phyloP scores from a whole-genome alignment of 2,113 vertebrate genomes.

The Willisornis vidua region DNA sequence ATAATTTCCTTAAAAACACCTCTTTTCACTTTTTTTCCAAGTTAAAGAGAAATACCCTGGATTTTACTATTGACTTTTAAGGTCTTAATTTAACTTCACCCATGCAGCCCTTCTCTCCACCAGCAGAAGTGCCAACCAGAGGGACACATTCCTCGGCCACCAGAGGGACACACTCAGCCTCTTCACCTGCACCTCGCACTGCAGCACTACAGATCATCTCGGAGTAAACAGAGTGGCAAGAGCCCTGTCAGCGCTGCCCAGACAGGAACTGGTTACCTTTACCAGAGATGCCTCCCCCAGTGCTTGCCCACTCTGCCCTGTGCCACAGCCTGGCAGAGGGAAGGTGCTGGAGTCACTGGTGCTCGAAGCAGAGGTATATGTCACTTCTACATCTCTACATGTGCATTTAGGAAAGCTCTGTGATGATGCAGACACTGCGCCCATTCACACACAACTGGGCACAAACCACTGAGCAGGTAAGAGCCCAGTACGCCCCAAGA shows the following conservation, averaged over 20 bases:
- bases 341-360: neutral
- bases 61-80: neutral
- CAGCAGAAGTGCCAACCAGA: neutral
- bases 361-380: fast-evolving
- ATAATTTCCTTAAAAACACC: neutral
- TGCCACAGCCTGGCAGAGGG: neutral
- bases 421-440: neutral
- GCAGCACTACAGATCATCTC: fast-evolving
- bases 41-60: neutral
- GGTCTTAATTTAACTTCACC: neutral
- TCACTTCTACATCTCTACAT: neutral
- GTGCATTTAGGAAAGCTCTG: neutral
- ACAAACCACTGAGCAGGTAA: neutral
- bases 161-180: neutral
- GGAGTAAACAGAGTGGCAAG: neutral
- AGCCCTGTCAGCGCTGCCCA: neutral
- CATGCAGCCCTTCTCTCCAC: neutral
- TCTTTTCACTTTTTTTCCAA: neutral
- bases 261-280: neutral
- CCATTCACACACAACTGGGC: neutral
- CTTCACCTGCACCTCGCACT: neutral
- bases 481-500: neutral
- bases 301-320: neutral
- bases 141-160: neutral
- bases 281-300: neutral